phyloP scores from a whole-genome alignment of 35 echinoderm and acorn worm species.

The Chiridota heheva region DNA sequence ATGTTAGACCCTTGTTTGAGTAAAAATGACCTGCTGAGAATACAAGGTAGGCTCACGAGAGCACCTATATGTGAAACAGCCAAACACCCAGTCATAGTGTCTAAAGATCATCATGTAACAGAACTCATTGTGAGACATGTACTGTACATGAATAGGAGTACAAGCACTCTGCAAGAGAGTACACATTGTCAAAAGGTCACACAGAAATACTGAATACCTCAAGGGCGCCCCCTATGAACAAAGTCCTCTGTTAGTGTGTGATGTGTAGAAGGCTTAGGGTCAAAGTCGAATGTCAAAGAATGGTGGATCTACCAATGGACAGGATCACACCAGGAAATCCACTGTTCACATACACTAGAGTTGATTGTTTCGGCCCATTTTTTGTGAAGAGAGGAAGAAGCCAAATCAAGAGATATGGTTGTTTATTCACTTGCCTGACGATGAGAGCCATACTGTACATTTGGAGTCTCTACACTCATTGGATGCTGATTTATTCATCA shows the following conservation, averaged over 20 bases:
- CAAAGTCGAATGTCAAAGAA: constrained; percentile 25
- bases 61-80: neutral
- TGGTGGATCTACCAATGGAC: constrained; percentile 56
- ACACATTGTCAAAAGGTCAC: neutral
- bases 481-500: constrained; percentile 40
- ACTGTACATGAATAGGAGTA: neutral
- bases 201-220: neutral
- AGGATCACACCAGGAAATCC: constrained; percentile 32
- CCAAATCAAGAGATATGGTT: constrained; percentile 47
- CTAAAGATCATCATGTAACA: neutral
- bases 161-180: neutral
- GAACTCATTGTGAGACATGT: neutral
- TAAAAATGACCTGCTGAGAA: neutral
- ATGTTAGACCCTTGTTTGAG: too few species aligned
- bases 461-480: constrained; percentile 10
- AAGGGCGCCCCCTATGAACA: neutral
- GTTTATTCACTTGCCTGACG: constrained; percentile 41
- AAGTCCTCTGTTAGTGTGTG: neutral
- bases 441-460: constrained; percentile 51
- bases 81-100: constrained; percentile 2
- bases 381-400: constrained; percentile 39
- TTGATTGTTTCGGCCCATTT: constrained; percentile 59
- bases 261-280: constrained; percentile 29
- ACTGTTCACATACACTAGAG: constrained; percentile 28
- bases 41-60: neutral